Percentiles rank a stretch among this genome's conserved stretches.
Evolutionary conservation across 2,888 invertebrate genomes (phyloP).

Genomic region (Meloe dianella): DNA sequence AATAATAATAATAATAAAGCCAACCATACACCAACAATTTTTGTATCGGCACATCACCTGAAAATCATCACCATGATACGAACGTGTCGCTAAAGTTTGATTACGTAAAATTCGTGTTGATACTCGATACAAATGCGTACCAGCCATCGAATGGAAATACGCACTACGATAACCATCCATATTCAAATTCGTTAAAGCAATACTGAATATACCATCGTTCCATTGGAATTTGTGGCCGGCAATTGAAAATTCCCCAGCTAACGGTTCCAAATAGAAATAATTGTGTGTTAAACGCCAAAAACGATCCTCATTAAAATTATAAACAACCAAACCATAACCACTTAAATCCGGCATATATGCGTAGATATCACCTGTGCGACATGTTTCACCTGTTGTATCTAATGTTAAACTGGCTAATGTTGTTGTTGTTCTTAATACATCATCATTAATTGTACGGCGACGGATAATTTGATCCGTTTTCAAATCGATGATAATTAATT

Average conservation of each 20-base stretch:
- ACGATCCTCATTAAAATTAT: conserved; percentile 45
- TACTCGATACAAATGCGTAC: conserved; percentile 73
- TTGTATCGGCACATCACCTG: conserved; percentile 48
- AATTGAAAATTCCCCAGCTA: conserved; percentile 69
- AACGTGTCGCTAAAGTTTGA: conserved; percentile 62
- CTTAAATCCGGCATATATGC: conserved; percentile 75
- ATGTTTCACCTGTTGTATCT: conserved; percentile 66
- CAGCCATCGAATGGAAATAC: conserved; percentile 81
- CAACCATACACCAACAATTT: not conserved
- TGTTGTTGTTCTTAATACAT: conserved; percentile 59
- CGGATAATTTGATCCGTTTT: conserved; percentile 67
- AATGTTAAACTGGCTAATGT: conserved; percentile 73
- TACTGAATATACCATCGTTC: conserved; percentile 81
- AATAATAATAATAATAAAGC: not conserved
- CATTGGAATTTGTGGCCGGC: conserved; percentile 76
- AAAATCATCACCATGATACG: conserved; percentile 65
- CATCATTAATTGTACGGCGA: conserved; percentile 63
- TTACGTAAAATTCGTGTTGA: conserved; percentile 68
- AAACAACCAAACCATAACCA: conserved; percentile 67
- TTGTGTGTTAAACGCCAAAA: conserved; percentile 76
- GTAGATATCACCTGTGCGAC: conserved; percentile 68
- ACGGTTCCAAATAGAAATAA: conserved; percentile 76
- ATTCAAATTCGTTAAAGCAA: conserved; percentile 65
- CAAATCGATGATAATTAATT: conserved; percentile 72
- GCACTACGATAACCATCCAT: conserved; percentile 66